Conservation (phyloP, 2,113 vertebrate genomes). For the Amblyopsis rosae region DNA sequence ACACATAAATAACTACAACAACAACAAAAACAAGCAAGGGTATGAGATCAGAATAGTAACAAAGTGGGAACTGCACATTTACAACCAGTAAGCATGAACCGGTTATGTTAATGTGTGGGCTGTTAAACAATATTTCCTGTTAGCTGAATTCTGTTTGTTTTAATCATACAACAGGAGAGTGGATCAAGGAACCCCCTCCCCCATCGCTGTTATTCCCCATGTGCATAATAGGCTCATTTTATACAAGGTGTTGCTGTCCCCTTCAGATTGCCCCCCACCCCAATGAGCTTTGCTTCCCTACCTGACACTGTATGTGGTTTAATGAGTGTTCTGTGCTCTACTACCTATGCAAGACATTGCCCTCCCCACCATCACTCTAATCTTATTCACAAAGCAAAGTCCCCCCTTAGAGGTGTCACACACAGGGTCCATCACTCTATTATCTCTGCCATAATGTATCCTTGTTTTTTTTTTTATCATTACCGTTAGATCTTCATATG, state of each 20-base stretch:
- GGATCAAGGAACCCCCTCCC: conserved; percentile 11
- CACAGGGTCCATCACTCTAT: conserved; percentile 41
- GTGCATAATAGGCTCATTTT: conserved; percentile 44
- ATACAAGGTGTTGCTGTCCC: conserved; percentile 47
- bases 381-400: conserved; percentile 65
- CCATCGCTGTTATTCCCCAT: conserved; percentile 46
- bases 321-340: conserved; percentile 64
- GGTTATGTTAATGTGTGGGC: conserved; percentile 8
- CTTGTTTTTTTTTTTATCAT: conserved; percentile 17
- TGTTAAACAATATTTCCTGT: conserved; percentile 34
- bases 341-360: conserved; percentile 58
- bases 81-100: conserved; percentile 24
- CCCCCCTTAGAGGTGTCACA: conserved; percentile 59
- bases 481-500: conserved; percentile 29
- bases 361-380: conserved; percentile 47
- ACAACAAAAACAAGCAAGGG: not conserved
- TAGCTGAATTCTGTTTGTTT: conserved; percentile 30
- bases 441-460: conserved; percentile 34
- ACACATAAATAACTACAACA: not conserved
- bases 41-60: not conserved
- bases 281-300: conserved; percentile 32
- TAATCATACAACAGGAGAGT: conserved; percentile 19
- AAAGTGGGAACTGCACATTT: conserved; percentile 28
- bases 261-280: conserved; percentile 45
- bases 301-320: conserved; percentile 60